Evolutionary conservation across 2,797 vertebrate genomes (phyloP), one percentile per base, ranked within the genome.

Genomic region (Perodicticus potto): DNA sequence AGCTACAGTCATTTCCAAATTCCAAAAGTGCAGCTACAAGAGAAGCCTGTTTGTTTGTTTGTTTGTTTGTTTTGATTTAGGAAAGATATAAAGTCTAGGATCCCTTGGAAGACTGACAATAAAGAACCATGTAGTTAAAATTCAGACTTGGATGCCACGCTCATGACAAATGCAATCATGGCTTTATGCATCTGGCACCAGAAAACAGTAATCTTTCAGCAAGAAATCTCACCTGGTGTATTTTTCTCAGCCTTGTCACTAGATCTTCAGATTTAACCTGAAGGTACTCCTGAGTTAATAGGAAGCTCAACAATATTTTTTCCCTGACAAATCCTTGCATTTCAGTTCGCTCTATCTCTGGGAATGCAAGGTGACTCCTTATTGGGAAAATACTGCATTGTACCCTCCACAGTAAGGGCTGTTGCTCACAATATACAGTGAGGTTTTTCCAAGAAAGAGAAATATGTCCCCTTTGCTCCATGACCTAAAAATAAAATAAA

Each of bases 391-490:
- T 12, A 83, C 9, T 12, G 1, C 25, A 12, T 83, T 14, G 29
- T 73, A 2, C 59, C 45, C 94, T 78, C 77, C 61, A 85, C 6
- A 32, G 61, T 2, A 45, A 34, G 32, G 3, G 16, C 55, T 34
- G 4, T 37, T 76, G 57, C 1, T 1, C 25, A 19, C 57, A 29
- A 7, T 7, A 40, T 2, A n/a, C 2, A 72, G 6, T 73, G 29
- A 93, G 86, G 76, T 81, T 95, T 77, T 69, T 89, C 55, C 20
- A 32, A 67, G 53, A 81, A 90, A 92, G 86, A 95, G 95, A 96
- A 90, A 93, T 92, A 95, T 63, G 19, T 87, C 45, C 93, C 57
- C 89, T 76, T 89, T 92, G 4, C 13, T 70, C 55, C n/a, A 20
- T 43, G 69, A 89, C 34, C 81, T 86, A 49, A 93, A 78, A 65